Evolutionary conservation across 2,888 invertebrate species (phyloP), one percentile per base, ranked within the genome.

Genomic region (Leucophenga maculata): DNA sequence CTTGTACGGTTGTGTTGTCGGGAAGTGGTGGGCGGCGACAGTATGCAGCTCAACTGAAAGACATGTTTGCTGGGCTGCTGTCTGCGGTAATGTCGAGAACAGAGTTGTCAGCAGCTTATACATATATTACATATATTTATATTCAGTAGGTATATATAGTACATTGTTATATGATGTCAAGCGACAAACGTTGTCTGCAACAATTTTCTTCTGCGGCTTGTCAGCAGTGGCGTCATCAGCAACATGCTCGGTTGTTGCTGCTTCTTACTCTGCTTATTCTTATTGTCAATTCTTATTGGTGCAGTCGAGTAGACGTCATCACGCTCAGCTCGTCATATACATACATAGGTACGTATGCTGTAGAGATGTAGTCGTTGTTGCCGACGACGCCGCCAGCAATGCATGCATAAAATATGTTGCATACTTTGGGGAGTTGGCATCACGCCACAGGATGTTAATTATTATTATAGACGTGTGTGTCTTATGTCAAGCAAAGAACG

Each of bases 391-490:
- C 22, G 26, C 18, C 46, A 74, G 78, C 73, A 76, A 75, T 71
- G 72, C 79, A 84, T 85, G 84, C 84, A 84, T 84, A 78, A 84
- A 83, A 84, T 82, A 85, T 85, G 81, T 72, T 79, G 77, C 77
- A 80, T 74, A 78, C 75, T 78, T 76, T 70, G 73, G 74, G 72
- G 76, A 22, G 69, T 74, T 57, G 18, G 57, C 72, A 69, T 48
- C 48, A 66, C 14, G 31, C 69, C 76, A 76, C 78, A 83, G 79
- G 81, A 86, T 83, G 86, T 85, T 85, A 85, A 85, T 85, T 85
- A 85, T 85, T 85, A 83, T 85, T 84, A 84, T 84, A 80, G 85
- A 82, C 85, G 84, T 85, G 82, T 85, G 82, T 82, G 85, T 74
- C 75, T 74, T 76, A 65, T 74, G 77, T 79, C 72, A 72, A 71